These are phyloP conservation scores for Nymphalis c-album DNA, from an alignment of 2,888 invertebrate genomes.

Conservation along the genomic window DNA sequence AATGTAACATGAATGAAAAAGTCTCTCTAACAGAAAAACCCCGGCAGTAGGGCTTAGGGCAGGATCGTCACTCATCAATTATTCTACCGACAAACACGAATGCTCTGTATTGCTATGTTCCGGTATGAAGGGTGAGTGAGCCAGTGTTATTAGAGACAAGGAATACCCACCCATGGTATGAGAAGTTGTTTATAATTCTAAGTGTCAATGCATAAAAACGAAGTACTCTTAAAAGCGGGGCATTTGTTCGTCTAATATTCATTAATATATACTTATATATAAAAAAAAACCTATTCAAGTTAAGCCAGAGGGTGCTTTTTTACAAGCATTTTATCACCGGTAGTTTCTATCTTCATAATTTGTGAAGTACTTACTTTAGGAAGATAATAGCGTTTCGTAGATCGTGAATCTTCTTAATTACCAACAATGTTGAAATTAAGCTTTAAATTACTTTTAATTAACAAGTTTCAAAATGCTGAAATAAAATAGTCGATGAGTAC, in stretches of 20 bases:
- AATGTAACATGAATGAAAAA: too few species aligned
- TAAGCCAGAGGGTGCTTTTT: constrained; percentile 5
- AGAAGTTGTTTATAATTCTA: too few species aligned
- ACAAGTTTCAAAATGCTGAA: constrained; percentile 69
- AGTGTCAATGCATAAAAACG: too few species aligned
- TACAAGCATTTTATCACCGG: constrained; percentile 48
- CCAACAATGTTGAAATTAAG: constrained; percentile 77
- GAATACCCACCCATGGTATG: too few species aligned
- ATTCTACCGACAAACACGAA: neutral
- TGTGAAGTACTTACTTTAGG: constrained; percentile 60
- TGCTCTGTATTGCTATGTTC: neutral
- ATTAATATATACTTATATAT: neutral
- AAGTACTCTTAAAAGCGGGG: too few species aligned
- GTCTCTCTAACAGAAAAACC: too few species aligned
- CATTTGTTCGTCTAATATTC: too few species aligned
- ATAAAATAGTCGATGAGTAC: constrained; percentile 45
- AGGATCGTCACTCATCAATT: too few species aligned
- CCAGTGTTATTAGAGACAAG: too few species aligned
- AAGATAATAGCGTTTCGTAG: constrained; percentile 71
- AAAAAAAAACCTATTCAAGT: constrained; percentile 2
- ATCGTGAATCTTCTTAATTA: constrained; percentile 79
- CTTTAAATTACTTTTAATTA: constrained; percentile 79
- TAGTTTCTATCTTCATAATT: constrained; percentile 67
- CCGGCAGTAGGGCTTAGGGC: too few species aligned
- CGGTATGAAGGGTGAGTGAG: too few species aligned